Evolutionary conservation across 2,797 vertebrate species (phyloP), one percentile per base, ranked within the genome.

Genomic region (Otolemur crassicaudatus): DNA sequence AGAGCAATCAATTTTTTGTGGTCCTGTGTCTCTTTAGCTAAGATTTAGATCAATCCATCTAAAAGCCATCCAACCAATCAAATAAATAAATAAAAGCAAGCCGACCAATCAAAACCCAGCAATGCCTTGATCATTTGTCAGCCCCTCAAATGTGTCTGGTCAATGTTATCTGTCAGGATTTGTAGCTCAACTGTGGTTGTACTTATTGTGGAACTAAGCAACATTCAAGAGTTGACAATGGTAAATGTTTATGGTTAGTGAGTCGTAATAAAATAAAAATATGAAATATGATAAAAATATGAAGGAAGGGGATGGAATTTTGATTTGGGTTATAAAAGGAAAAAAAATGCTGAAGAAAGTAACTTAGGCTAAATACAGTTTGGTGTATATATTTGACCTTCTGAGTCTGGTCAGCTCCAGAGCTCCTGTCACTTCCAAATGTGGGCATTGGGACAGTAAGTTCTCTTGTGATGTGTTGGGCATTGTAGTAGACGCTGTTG

Each of bases 1-100:
- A 91, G 29, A 87, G 12, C 12, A n/a, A 80, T 80, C 22, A 16
- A 53, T 34, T 83, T 87, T 89, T 80, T 79, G 20, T 76, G 70
- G 58, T 63, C 87, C 56, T 46, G 2, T 37, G 27, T 2, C 31
- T 88, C 63, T 85, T n/a, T 61, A 61, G 25, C 23, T 94, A 81
- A 81, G 58, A 83, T 92, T 87, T 90, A 34, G 60, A 75, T 91
- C 53, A n/a, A 79, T 87, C 70, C 31, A 67, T 76, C 31, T 79
- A 70, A 6, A 63, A 80, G 40, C 58, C 85, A 76, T 46, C 25
- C 58, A 89, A 31, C 17, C 37, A 87, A 8, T 76, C 25, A 83
- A 56, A 67, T 49, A 49, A 53, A 53, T 53, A 53, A 53, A 53
- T 53, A 53, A 53, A 16, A 80, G 34, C 58, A 85, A 75, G 40